These are phyloP conservation scores for Enhydra lutris DNA, from an alignment of 2,113 vertebrate species.

Conservation along the genomic window DNA sequence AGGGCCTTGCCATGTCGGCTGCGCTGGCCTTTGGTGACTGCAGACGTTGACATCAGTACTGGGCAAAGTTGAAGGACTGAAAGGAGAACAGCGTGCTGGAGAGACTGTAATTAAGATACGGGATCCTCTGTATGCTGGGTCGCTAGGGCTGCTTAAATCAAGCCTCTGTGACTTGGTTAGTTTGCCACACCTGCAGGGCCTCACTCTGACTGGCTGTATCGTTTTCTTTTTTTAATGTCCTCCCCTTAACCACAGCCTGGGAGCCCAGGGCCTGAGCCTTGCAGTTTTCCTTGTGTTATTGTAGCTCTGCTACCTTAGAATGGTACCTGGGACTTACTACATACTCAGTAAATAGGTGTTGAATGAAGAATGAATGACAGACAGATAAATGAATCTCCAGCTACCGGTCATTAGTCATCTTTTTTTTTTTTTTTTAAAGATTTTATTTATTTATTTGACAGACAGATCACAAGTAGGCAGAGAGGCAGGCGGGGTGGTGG, in stretches of 20 bases:
- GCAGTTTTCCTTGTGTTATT: not conserved
- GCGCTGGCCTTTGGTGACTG: not conserved
- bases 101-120: not conserved
- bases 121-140: conserved; percentile 21
- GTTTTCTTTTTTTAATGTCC: not conserved
- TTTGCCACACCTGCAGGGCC: not conserved
- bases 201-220: not conserved
- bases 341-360: not conserved
- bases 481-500: too few relatives aligned
- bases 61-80: not conserved
- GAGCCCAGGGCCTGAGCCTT: not conserved
- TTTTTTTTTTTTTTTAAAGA: too few relatives aligned
- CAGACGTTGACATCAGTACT: not conserved
- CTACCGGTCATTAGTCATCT: not conserved
- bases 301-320: not conserved
- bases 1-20: not conserved
- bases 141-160: not conserved
- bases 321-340: not conserved
- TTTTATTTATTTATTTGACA: too few relatives aligned
- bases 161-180: not conserved
- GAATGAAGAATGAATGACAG: not conserved
- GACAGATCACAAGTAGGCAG: too few relatives aligned
- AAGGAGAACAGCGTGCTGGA: not conserved
- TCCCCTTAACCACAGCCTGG: not conserved
- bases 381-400: not conserved